These are phyloP conservation scores for Phylloscopus trochilus DNA, from an alignment of 2,113 vertebrate species.

Conservation along the genomic window DNA sequence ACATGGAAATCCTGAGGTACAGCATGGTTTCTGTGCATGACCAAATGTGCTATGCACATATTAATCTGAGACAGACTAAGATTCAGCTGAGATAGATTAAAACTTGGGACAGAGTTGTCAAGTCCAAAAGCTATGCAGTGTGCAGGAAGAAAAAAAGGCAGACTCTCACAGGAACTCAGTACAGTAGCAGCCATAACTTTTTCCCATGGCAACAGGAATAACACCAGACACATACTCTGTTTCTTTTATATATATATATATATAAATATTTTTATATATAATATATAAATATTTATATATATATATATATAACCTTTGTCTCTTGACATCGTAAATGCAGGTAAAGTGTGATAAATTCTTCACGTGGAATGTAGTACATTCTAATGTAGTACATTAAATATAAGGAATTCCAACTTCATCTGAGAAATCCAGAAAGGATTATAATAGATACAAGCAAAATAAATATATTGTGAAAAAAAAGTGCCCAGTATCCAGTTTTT, in stretches of 20 bases:
- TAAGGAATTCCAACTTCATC: background rate
- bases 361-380: background rate
- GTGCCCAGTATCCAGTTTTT: background rate
- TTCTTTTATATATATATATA: background rate
- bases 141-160: background rate
- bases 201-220: background rate
- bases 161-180: background rate
- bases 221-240: fast-evolving
- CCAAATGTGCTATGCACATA: background rate
- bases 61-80: background rate
- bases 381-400: background rate
- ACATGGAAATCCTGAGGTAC: background rate
- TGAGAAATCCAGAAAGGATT: background rate
- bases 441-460: background rate
- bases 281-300: background rate
- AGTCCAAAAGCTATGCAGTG: background rate
- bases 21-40: background rate
- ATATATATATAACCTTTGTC: background rate
- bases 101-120: background rate
- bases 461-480: background rate
- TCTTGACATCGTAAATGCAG: background rate
- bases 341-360: background rate
- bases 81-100: background rate
- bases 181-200: background rate
- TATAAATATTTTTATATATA: too few species aligned